Evolutionary conservation across 1,140 invertebrate species (phyloP), one percentile per base, ranked within the genome.

Genomic region (Drosophila sp.): DNA sequence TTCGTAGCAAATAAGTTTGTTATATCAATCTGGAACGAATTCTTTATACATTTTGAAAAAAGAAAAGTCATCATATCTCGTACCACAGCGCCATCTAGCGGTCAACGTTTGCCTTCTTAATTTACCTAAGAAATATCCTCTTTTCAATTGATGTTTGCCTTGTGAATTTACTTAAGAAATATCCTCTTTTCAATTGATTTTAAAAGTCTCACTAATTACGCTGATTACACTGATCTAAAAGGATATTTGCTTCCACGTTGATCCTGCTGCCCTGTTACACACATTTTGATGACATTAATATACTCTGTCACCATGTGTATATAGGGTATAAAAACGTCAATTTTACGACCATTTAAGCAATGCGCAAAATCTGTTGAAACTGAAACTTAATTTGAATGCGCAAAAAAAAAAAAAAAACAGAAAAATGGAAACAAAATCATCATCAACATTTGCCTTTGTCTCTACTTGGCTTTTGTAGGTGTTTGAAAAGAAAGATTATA

Each of bases 321-420:
- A 50, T 27, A 50, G 44, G 44, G 44, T 50, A 60, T 58, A 66
- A 11, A 69, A 41, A 29, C 66, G 33, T 38, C 4, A 38, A 62
- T 56, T 41, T 56, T 33, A 61, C 11, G 8, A 30, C 33, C 35
- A 72, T 70, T 83, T 76, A 76, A 71, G 60, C 32, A 76, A 64
- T 73, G 70, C 56, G 72, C 65, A 76, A 72, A 71, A 84, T 79
- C 68, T 83, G 55, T 79, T 68, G 72, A 70, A 76, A 72, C 33
- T 63, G 72, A 70, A 76, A 72, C 33, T 55, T 40, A 76, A 76
- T 76, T 84, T 66, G 68, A 76, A 72, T 84, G 79, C 64, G 76
- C 72, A 73, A 83, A 76, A 47, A 70, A 68, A 62, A 44, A 44
- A 66, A 61, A 76, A 65, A 65, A 0, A 38, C 30, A 38, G 17